Conservation (phyloP, 2,888 invertebrate species). For the Barypeithes pellucidus region DNA sequence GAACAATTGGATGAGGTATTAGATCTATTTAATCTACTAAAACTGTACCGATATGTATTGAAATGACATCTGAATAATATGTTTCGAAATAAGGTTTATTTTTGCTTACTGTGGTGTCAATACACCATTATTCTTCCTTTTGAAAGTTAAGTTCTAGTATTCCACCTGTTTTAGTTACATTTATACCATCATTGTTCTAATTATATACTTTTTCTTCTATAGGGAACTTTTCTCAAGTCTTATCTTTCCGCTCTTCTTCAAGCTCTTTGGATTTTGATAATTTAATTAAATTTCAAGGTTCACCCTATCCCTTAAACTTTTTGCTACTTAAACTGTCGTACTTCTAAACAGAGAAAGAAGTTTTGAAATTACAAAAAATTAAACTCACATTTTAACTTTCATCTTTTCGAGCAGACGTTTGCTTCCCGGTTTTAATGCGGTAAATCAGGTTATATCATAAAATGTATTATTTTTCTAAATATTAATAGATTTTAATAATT, state of each 20-base stretch:
- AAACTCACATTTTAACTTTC: not conserved
- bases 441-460: not conserved
- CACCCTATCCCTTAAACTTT: not conserved
- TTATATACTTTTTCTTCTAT: too few relatives aligned
- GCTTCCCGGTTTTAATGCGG: not conserved
- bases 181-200: not conserved
- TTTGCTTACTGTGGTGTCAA: too few relatives aligned
- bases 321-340: slow-evolving; percentile 7
- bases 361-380: slow-evolving; percentile 7
- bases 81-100: too few relatives aligned
- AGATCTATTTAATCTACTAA: too few relatives aligned
- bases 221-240: slow-evolving; percentile 1
- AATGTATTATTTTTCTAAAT: not conserved
- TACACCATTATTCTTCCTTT: too few relatives aligned
- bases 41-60: too few relatives aligned
- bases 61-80: too few relatives aligned
- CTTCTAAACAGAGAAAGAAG: not conserved
- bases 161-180: not conserved
- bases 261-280: slow-evolving; percentile 6
- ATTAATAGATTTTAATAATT: not conserved
- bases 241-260: not conserved
- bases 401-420: not conserved
- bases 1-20: slow-evolving; percentile 33
- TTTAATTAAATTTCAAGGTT: slow-evolving; percentile 11
- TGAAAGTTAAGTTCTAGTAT: too few relatives aligned